Evolutionary conservation across 1,140 invertebrate species (phyloP), one percentile per base, ranked within the genome.

Genomic region (Zaprionus africanus): DNA sequence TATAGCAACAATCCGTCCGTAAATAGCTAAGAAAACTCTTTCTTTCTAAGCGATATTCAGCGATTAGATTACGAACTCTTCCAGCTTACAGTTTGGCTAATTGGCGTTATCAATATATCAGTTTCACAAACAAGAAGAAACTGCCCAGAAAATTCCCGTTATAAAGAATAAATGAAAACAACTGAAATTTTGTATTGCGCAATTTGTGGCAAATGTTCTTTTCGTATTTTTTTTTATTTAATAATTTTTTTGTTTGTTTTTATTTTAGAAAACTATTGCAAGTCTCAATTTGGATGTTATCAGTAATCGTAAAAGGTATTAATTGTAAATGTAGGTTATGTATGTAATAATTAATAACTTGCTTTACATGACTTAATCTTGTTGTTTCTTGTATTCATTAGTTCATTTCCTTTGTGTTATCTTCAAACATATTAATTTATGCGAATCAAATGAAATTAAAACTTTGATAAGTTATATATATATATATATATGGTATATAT

Each of bases 241-340:
- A 28, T 15, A 19, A 28, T 73, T 34, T 65, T 43, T 68, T 73
- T 11, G 17, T 53, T 41, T 43, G 57, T 22, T 15, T 28, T 66
- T 70, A 54, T 77, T 28, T 34, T 88, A 75, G 41, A 87, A 87
- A 87, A 84, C 80, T 88, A 83, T 87, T 86, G 82, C 82, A 77
- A 86, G 83, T 87, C 64, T 82, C 78, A 67, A 67, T 64, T 67
- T 61, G 56, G 60, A 69, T 76, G 61, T 75, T 76, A 54, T 63
- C 36, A 81, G 78, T 76, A 84, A 81, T 85, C 57, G 59, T 69
- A 70, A 72, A 73, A 61, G 56, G 19, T 67, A 64, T 69, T 72
- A 68, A 76, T 43, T 68, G 64, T 73, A 65, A 58, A 71, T 81
- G 60, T 58, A 65, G 60, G 64, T 72, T 58, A 81, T 81, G 64